Base-by-base conservation (phyloP, 2,888 invertebrate genomes). In the Chironomus tentans region DNA sequence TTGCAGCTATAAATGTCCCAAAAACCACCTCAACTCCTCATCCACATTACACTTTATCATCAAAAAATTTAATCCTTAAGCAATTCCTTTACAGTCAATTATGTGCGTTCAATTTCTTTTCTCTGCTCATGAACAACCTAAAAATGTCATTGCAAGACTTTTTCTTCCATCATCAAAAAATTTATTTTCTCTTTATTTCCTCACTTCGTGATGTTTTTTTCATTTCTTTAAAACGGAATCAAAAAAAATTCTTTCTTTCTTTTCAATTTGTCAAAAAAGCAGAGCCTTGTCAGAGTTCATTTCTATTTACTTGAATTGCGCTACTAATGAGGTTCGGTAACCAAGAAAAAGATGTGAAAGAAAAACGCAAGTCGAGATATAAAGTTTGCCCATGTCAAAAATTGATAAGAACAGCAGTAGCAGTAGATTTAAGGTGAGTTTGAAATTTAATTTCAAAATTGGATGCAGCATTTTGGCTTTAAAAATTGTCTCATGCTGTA, bases 141-240 rank as follows among this genome's bases (percentile, higher is more conserved):
- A 38, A 38, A 10, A 38, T 38, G 38, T 38, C 38, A 38, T 2
- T 38, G 38, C 38, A 38, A 38, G 38, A 38, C 38, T 38, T 38
- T 21, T 70, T 21, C 46, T 46, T 12, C 18, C n/a, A 70, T 70
- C 50, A 70, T 70, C n/a, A 24, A 70, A 70, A 22, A 50, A 70
- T 70, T 50, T 70, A n/a, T 48, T 48, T 12, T 48, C 48, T 48
- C 7, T 48, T 48, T 48, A 48, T 15, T 50, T 50, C 56, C 15
- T 56, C 15, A n/a, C n/a, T 56, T 18, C 18, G 56, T 18, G 56
- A 28, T n/a, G 15, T n/a, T 50, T 50, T 50, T 50, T n/a, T n/a
- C 13, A 15, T 18, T 15, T 18, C n/a, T 56, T 56, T 15, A 50
- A 50, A 50, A 15, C 50, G 15, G 15, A 13, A 50, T 15, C 50